Percentiles rank a stretch among this genome's conserved stretches.
phyloP scores from a whole-genome alignment of 2,113 vertebrate genomes.

The Chlamydotis undulata region DNA sequence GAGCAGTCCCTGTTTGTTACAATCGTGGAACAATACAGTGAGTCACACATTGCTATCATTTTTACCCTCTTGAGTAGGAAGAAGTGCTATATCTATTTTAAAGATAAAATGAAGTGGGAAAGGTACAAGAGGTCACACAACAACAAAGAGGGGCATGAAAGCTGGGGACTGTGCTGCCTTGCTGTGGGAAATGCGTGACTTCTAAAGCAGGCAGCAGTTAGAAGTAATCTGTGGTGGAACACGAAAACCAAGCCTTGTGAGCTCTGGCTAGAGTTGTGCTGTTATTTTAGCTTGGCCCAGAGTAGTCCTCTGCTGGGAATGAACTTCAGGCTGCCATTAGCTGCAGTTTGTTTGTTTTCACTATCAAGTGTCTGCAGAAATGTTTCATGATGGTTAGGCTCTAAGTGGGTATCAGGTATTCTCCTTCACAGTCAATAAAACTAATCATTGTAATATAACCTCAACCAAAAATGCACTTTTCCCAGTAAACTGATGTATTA shows the following conservation, averaged over 20 bases:
- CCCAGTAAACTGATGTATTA: not conserved
- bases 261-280: not conserved
- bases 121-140: constrained; percentile 48
- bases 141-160: constrained; percentile 24
- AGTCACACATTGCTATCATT: constrained; percentile 39
- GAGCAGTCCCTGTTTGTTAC: not conserved
- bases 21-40: constrained; percentile 26
- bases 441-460: not conserved
- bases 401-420: not conserved
- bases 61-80: constrained; percentile 38
- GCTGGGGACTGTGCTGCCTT: not conserved
- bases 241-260: not conserved
- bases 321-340: constrained; percentile 22
- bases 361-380: not conserved
- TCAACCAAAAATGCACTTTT: not conserved
- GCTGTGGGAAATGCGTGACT: constrained; percentile 19
- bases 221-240: not conserved
- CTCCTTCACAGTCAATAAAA: not conserved
- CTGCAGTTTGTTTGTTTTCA: constrained; percentile 26
- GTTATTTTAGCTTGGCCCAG: not conserved
- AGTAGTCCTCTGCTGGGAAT: not conserved
- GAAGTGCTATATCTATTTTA: constrained; percentile 54
- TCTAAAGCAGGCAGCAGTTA: constrained; percentile 35
- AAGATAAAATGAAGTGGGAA: constrained; percentile 61
- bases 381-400: not conserved